Conservation (phyloP, 2,797 vertebrate genomes). For the Staurois parvus region DNA sequence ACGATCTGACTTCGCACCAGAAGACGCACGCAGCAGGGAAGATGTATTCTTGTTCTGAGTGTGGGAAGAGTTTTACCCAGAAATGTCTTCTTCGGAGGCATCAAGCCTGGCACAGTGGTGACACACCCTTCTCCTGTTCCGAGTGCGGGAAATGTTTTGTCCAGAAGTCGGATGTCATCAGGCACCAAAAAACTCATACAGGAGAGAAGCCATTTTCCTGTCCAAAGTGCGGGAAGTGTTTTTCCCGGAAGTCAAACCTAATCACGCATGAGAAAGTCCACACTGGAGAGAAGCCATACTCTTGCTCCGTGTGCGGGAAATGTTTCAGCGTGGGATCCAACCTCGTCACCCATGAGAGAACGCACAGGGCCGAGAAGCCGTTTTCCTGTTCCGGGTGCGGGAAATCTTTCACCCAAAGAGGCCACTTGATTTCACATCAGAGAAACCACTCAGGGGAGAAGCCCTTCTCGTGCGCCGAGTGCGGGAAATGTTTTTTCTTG, state of each 20-base stretch:
- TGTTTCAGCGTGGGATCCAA: background rate
- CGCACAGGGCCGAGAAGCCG: background rate
- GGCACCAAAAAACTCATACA: background rate
- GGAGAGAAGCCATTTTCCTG: constrained; percentile 7
- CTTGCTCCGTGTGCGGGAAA: constrained; percentile 9
- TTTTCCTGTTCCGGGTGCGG: background rate
- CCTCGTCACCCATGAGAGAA: background rate
- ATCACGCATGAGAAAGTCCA: background rate
- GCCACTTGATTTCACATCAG: background rate
- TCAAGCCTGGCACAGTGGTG: background rate
- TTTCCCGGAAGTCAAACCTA: background rate
- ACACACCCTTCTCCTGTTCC: constrained; percentile 7
- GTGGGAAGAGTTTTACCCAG: background rate
- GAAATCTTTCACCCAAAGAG: constrained; percentile 17
- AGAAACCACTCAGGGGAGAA: constrained; percentile 17
- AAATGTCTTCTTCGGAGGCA: background rate
- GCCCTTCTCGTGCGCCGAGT: constrained; percentile 5
- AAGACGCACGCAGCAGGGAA: background rate
- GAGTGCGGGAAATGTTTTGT: constrained; percentile 6
- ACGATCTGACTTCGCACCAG: background rate
- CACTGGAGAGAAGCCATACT: background rate
- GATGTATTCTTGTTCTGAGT: constrained; percentile 4
- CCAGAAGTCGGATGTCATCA: background rate
- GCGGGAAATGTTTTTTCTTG: background rate
- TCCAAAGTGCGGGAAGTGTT: constrained; percentile 13